These are phyloP conservation scores for Butorides virescens DNA, from an alignment of 2,113 vertebrate genomes.

Conservation along the genomic window DNA sequence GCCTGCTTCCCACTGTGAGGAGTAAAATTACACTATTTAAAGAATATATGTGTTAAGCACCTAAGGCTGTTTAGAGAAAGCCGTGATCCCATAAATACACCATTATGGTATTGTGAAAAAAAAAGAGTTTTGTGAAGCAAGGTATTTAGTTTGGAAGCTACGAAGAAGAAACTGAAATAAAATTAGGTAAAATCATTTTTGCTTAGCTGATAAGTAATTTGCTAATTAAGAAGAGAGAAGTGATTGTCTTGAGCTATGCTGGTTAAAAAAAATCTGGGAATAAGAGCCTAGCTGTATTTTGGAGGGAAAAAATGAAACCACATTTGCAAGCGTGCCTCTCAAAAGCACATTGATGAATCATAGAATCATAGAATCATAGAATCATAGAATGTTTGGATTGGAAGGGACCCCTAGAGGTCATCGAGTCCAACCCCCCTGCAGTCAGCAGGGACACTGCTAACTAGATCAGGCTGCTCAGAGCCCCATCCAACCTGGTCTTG, in stretches of 20 bases:
- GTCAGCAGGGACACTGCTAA: too few species aligned
- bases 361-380: too few species aligned
- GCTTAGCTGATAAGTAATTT: not conserved
- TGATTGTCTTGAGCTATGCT: not conserved
- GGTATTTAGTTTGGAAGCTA: not conserved
- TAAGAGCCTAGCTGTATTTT: not conserved
- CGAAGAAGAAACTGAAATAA: not conserved
- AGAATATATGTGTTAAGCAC: not conserved
- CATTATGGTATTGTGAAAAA: not conserved
- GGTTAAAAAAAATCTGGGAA: not conserved
- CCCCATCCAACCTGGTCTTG: too few species aligned
- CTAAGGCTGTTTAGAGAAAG: not conserved
- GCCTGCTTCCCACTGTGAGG: not conserved
- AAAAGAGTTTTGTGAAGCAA: not conserved
- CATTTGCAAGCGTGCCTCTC: not conserved
- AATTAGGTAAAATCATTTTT: not conserved
- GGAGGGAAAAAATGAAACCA: not conserved
- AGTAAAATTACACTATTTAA: constrained; percentile 17
- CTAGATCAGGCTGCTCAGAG: too few species aligned
- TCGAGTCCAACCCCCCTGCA: too few species aligned
- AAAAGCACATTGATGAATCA: not conserved
- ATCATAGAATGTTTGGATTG: too few species aligned
- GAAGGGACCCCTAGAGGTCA: too few species aligned
- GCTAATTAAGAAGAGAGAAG: not conserved
- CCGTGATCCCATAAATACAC: not conserved